Evolutionary conservation across 2,797 vertebrate species (phyloP), one percentile per base, ranked within the genome.

Genomic region (Aplochiton taeniatus): DNA sequence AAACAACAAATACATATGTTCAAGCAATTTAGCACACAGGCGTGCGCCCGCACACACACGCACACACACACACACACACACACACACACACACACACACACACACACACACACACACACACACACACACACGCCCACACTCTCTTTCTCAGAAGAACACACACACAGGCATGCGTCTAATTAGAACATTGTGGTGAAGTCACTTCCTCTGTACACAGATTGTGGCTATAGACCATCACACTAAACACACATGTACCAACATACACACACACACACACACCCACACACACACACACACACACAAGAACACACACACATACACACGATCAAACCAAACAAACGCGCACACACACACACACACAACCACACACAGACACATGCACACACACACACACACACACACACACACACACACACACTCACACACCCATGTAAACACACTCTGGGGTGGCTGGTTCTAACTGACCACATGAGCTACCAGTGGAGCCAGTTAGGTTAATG

Each of bases 401-500:
- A 58, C 61, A 55, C 45, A 31, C 58, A 63, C 60, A 58, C 53
- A 58, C 61, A 63, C 65, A 59, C 65, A 65, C 42, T 53, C 64
- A 43, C 55, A 66, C 31, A 66, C 59, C 65, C 18, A 57, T 13
- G 14, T 41, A 52, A 41, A 49, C 8, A 59, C 58, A 45, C 42
- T 14, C 42, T 64, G 71, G 42, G 47, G 79, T 77, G 76, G 81
- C 66, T 58, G 6, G 65, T 54, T 68, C 71, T 73, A 75, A 81
- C 72, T 71, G 67, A 59, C 75, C 44, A 61, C 67, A 31, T 48
- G 78, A 63, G 61, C 58, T 79, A 80, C 68, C 62, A 62, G 69
- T 81, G 79, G 84, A 86, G 83, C 79, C 87, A 76, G 82, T 49
- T 56, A 82, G 79, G 77, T 80, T 67, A 13, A 20, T 11, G 58